Conservation (phyloP, 2,113 vertebrate genomes). For the Bambusicola thoracicus region DNA sequence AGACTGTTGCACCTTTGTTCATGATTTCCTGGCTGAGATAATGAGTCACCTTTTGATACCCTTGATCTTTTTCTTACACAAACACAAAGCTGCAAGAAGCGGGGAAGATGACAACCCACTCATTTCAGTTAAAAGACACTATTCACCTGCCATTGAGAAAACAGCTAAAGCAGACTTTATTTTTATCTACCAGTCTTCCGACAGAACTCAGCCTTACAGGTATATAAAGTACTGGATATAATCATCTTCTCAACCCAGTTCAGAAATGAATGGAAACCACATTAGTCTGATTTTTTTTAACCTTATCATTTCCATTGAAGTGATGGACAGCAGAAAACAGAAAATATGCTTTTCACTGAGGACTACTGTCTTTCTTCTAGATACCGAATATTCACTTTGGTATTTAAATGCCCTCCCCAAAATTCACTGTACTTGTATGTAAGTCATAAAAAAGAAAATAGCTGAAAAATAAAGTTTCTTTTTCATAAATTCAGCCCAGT, state of each 20-base stretch:
- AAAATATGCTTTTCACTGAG: not conserved
- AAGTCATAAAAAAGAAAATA: not conserved
- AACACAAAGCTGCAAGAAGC: not conserved
- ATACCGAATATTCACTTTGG: not conserved
- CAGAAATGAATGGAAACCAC: not conserved
- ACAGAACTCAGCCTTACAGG: not conserved
- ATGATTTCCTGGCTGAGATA: not conserved
- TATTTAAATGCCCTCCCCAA: not conserved
- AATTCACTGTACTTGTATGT: not conserved
- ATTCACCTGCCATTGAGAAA: not conserved
- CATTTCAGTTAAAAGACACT: not conserved
- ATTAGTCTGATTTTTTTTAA: not conserved
- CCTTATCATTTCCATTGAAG: not conserved
- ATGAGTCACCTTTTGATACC: not conserved
- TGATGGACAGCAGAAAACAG: not conserved
- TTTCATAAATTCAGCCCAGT: not conserved
- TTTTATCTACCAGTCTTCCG: not conserved
- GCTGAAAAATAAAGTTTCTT: not conserved
- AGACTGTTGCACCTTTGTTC: not conserved
- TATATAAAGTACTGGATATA: not conserved
- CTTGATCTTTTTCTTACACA: not conserved
- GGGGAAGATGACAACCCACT: not conserved
- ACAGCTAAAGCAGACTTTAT: not conserved
- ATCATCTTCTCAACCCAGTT: not conserved
- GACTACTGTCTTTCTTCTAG: not conserved